A percentile compares a stretch with the other conserved stretches of the same genome.
Evolutionary conservation across 2,113 vertebrate genomes (phyloP).

Genomic region (Salminus brasiliensis): DNA sequence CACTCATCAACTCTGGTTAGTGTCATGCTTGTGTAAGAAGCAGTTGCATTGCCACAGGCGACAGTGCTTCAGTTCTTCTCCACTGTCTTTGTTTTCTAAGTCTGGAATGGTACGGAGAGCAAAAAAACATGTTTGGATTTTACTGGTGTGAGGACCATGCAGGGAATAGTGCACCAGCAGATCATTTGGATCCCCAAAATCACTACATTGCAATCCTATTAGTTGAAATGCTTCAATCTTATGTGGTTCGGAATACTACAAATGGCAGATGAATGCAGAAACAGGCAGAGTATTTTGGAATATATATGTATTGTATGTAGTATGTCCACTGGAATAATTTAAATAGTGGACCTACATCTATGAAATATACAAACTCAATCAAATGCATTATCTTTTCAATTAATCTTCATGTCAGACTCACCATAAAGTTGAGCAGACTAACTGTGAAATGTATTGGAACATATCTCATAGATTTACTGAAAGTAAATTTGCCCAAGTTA

Average conservation of each 20-base stretch:
- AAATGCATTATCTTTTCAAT: too few relatives aligned
- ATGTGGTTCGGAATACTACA: too few relatives aligned
- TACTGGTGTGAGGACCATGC: neutral
- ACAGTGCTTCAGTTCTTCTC: constrained; percentile 56
- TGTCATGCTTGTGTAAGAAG: constrained; percentile 59
- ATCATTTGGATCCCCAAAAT: neutral
- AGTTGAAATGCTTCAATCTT: too few relatives aligned
- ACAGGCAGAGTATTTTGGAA: too few relatives aligned
- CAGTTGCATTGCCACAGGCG: constrained; percentile 60
- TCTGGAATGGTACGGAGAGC: neutral
- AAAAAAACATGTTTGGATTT: neutral
- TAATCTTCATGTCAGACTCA: too few relatives aligned
- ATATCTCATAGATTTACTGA: neutral
- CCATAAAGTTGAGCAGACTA: too few relatives aligned
- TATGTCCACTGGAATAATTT: too few relatives aligned
- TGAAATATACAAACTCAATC: too few relatives aligned
- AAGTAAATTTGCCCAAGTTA: neutral
- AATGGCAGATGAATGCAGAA: too few relatives aligned
- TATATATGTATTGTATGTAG: too few relatives aligned
- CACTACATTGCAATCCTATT: neutral
- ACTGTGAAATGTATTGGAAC: neutral
- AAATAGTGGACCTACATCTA: too few relatives aligned
- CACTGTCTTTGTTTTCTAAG: constrained; percentile 55
- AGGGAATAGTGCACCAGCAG: neutral
- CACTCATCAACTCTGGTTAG: constrained; percentile 66